Evolutionary conservation across 1,140 invertebrate genomes (phyloP).

Genomic region (Phthorimaea operculella): DNA sequence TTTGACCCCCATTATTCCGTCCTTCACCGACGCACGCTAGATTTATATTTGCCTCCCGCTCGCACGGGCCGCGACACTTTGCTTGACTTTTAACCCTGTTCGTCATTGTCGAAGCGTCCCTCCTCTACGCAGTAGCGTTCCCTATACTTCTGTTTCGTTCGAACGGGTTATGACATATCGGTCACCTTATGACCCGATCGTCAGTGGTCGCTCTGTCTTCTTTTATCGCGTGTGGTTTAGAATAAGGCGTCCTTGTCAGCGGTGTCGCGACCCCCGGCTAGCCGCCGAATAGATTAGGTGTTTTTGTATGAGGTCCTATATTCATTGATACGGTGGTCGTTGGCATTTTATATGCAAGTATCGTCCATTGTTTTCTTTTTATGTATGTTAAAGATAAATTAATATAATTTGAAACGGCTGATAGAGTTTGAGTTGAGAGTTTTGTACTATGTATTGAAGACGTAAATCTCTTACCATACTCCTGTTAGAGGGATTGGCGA

Average conservation of each 20-base stretch:
- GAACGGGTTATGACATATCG: slow-evolving; percentile 66
- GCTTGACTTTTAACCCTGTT: slow-evolving; percentile 62
- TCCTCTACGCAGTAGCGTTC: slow-evolving; percentile 24
- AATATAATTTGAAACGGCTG: not conserved
- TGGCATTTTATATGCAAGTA: slow-evolving; percentile 53
- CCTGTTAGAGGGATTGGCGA: no score
- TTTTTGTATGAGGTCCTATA: slow-evolving; percentile 64
- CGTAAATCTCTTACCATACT: no score
- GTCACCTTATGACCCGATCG: slow-evolving; percentile 58
- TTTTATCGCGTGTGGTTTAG: slow-evolving; percentile 37
- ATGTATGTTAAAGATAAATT: not conserved
- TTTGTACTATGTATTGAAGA: no score
- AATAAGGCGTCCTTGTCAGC: slow-evolving; percentile 40
- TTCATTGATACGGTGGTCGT: slow-evolving; percentile 58
- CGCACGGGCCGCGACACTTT: slow-evolving; percentile 59
- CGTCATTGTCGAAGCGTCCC: slow-evolving; percentile 56
- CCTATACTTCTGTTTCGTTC: slow-evolving; percentile 41
- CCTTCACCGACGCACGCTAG: slow-evolving; percentile 29
- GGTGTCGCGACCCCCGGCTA: slow-evolving; percentile 59
- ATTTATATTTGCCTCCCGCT: slow-evolving; percentile 36
- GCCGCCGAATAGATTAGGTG: slow-evolving; percentile 67
- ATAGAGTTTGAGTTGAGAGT: no score
- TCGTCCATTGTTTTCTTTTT: slow-evolving; percentile 21
- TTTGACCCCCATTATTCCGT: slow-evolving; percentile 49
- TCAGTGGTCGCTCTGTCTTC: slow-evolving; percentile 34